phyloP scores from a whole-genome alignment of 2,888 invertebrate species.

The Pristionchus fissidentatus region DNA sequence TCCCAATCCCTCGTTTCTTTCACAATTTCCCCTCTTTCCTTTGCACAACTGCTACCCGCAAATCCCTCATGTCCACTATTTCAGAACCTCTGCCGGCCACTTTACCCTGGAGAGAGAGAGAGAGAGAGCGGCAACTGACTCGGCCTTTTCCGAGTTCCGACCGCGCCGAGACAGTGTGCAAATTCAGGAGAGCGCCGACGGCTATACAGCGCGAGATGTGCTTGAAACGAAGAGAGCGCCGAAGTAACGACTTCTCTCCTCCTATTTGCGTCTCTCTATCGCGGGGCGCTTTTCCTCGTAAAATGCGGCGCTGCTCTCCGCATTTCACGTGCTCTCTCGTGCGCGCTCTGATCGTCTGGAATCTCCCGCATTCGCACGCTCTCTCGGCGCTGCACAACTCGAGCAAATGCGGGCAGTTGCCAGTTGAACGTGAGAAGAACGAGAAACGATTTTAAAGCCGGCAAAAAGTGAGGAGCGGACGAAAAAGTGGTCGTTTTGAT shows the following conservation, averaged over 20 bases:
- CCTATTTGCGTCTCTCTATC: constrained; percentile 43
- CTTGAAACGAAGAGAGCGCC: background rate
- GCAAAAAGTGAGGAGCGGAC: background rate
- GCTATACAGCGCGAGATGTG: background rate
- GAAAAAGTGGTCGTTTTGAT: no score
- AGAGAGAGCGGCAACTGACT: background rate
- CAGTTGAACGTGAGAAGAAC: constrained; percentile 5
- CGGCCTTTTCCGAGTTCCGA: background rate
- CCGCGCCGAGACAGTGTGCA: background rate
- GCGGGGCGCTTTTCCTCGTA: background rate
- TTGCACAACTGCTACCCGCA: background rate
- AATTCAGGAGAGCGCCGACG: no score
- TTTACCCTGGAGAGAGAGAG: background rate
- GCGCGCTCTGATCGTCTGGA: background rate
- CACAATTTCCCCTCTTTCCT: no score
- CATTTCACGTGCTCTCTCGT: constrained; percentile 33
- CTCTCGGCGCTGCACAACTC: constrained; percentile 10
- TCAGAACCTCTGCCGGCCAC: constrained; percentile 22
- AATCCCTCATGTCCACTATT: constrained; percentile 36
- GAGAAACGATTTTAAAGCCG: no score
- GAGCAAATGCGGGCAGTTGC: constrained; percentile 4
- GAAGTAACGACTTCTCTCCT: constrained; percentile 34
- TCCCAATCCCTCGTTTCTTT: no score
- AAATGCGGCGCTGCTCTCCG: constrained; percentile 17
- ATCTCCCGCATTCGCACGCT: background rate